Evolutionary conservation across 2,797 vertebrate species (phyloP).

Genomic region (Luscinia megarhynchos): DNA sequence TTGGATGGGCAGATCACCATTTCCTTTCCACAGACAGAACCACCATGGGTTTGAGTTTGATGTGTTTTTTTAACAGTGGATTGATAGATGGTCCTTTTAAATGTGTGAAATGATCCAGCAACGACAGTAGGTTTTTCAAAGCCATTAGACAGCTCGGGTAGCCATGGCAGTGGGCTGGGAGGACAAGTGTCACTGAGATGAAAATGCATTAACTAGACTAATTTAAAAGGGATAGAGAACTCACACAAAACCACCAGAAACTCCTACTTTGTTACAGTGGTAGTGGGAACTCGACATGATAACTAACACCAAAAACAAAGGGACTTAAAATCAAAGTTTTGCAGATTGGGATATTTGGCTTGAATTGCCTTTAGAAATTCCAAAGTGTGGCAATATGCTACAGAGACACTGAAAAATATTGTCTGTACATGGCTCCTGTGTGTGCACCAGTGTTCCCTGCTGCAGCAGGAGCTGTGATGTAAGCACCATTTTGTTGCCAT

Average conservation of each 20-base stretch:
- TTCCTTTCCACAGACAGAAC: not conserved
- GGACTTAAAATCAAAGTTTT: not conserved
- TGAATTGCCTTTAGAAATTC: not conserved
- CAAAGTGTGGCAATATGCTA: not conserved
- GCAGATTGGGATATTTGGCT: not conserved
- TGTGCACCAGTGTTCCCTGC: not conserved
- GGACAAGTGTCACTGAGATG: not conserved
- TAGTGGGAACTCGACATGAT: not conserved
- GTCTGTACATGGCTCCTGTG: not conserved
- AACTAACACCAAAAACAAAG: not conserved
- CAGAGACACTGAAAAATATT: not conserved
- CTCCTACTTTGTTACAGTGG: not conserved
- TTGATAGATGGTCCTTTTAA: constrained; percentile 17
- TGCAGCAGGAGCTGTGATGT: not conserved
- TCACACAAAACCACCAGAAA: not conserved
- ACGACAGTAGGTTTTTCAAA: constrained; percentile 33
- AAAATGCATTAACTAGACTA: constrained; percentile 13
- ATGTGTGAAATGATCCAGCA: constrained; percentile 2
- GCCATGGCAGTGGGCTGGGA: not conserved
- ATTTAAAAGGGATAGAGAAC: not conserved
- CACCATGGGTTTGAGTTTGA: not conserved
- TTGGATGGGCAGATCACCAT: not conserved
- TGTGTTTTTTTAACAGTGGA: not conserved
- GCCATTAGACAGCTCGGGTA: not conserved
- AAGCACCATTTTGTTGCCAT: not conserved